Percentiles rank a stretch among this genome's conserved stretches.
Conservation (phyloP, 2,888 invertebrate genomes). For the Allolobophora icterica region DNA sequence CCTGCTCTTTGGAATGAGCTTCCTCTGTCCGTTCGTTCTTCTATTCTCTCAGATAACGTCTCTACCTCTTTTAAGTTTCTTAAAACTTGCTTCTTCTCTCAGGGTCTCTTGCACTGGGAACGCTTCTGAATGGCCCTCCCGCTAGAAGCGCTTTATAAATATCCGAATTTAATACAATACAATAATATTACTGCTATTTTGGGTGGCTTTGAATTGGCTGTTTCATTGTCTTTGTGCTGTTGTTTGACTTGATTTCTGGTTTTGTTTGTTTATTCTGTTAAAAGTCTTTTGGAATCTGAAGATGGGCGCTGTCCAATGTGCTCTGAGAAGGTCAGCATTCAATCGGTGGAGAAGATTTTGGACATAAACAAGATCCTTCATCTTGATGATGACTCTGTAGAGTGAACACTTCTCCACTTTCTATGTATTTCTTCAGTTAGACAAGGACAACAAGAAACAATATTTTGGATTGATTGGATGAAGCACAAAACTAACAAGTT, state of each 20-base stretch:
- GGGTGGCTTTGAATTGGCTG: background rate
- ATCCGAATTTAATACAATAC: too few species aligned
- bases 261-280: background rate
- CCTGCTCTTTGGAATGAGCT: too few species aligned
- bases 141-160: too few species aligned
- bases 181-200: too few species aligned
- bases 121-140: too few species aligned
- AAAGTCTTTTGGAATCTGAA: slow-evolving; percentile 60
- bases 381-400: slow-evolving; percentile 43
- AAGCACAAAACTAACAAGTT: background rate
- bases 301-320: slow-evolving; percentile 85
- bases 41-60: too few species aligned
- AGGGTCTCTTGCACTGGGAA: too few species aligned
- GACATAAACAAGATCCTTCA: slow-evolving; percentile 57
- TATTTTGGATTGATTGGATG: background rate
- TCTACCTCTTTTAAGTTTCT: too few species aligned
- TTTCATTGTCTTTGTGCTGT: background rate
- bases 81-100: too few species aligned
- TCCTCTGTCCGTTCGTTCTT: too few species aligned
- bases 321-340: slow-evolving; percentile 60
- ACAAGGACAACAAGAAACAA: background rate
- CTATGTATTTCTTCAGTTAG: background rate
- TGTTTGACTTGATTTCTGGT: background rate
- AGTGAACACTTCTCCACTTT: background rate
- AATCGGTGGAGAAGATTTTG: slow-evolving; percentile 56